phyloP scores from a whole-genome alignment of 2,888 invertebrate genomes.

The Alitta virens region DNA sequence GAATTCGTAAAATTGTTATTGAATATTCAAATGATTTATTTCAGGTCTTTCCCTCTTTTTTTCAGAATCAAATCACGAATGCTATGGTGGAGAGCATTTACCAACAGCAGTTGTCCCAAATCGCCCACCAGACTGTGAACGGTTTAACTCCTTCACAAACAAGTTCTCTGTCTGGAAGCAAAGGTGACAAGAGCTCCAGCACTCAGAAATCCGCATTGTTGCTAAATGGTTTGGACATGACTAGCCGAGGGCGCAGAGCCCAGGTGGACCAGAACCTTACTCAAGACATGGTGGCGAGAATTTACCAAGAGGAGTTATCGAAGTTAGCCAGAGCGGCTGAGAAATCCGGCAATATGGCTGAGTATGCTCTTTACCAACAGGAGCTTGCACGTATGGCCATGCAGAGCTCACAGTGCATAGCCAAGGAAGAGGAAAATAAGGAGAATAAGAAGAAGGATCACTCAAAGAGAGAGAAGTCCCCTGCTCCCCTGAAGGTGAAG shows the following conservation, averaged over 20 bases:
- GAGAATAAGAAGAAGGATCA: slow-evolving; percentile 9
- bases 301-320: slow-evolving; percentile 69
- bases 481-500: neutral
- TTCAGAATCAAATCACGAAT: slow-evolving; percentile 45
- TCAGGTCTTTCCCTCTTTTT: slow-evolving; percentile 5
- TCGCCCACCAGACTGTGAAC: slow-evolving; percentile 63
- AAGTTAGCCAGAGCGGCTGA: slow-evolving; percentile 74
- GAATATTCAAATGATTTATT: no score
- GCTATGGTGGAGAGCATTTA: slow-evolving; percentile 53
- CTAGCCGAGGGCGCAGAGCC: slow-evolving; percentile 34
- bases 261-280: slow-evolving; percentile 75
- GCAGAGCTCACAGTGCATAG: slow-evolving; percentile 28
- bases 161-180: neutral
- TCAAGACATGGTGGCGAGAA: slow-evolving; percentile 67
- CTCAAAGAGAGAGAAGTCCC: neutral
- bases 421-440: slow-evolving; percentile 16
- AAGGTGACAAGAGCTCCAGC: slow-evolving; percentile 8
- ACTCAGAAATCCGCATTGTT: neutral
- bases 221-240: slow-evolving; percentile 23
- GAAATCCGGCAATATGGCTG: slow-evolving; percentile 52
- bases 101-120: slow-evolving; percentile 75
- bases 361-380: slow-evolving; percentile 80
- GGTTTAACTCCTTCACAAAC: neutral
- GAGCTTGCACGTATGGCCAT: slow-evolving; percentile 83
- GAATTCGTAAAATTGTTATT: no score